Evolutionary conservation across 2,113 vertebrate genomes (phyloP).

Genomic region (Hippocampus zosterae): DNA sequence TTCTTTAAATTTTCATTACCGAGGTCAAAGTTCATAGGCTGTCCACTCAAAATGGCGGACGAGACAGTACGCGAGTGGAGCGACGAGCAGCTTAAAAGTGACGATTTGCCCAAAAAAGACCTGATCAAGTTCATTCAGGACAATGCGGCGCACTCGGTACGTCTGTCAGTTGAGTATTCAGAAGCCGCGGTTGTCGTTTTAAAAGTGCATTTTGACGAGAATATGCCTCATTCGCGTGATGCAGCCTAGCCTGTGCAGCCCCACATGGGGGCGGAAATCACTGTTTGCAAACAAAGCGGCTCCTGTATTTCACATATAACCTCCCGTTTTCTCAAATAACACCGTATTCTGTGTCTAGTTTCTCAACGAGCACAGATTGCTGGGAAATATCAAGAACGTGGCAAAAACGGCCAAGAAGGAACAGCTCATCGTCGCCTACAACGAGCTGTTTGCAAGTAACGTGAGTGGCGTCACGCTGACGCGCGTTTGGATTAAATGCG

Average conservation of each 20-base stretch:
- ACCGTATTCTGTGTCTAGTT: constrained; percentile 71
- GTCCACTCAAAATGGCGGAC: constrained; percentile 72
- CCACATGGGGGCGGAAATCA: no score
- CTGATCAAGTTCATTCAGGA: constrained; percentile 91
- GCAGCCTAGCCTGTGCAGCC: background rate
- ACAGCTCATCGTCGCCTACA: constrained; percentile 85
- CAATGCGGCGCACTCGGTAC: constrained; percentile 85
- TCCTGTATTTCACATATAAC: background rate
- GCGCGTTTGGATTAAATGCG: background rate
- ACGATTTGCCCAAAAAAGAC: constrained; percentile 89
- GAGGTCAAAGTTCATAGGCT: constrained; percentile 51
- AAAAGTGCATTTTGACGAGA: background rate
- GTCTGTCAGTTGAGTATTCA: background rate
- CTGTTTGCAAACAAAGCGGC: background rate
- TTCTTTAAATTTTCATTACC: background rate
- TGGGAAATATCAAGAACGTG: constrained; percentile 94
- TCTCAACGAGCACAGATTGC: constrained; percentile 86
- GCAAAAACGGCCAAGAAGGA: constrained; percentile 93
- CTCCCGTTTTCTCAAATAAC: no score
- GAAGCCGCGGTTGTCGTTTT: background rate
- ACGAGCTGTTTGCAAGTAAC: constrained; percentile 86
- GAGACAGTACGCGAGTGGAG: constrained; percentile 81
- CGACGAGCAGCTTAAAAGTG: constrained; percentile 85
- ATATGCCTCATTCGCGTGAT: background rate
- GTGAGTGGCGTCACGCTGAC: constrained; percentile 59